phyloP scores from a whole-genome alignment of 1,140 invertebrate genomes.

The Heliothis subflexa region DNA sequence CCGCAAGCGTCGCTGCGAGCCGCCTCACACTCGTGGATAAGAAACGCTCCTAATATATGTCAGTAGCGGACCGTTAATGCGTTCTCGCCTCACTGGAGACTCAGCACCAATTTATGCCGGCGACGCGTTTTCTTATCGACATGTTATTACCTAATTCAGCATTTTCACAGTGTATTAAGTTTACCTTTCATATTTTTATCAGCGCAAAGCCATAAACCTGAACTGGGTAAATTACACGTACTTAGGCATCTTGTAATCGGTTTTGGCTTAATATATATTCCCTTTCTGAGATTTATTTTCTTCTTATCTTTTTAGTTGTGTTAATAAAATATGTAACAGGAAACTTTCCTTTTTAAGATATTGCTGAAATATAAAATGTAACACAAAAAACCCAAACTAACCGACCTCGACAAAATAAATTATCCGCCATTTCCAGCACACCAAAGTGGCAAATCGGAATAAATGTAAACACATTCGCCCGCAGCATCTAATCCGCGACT shows the following conservation, averaged over 20 bases:
- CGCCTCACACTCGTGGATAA: constrained; percentile 61
- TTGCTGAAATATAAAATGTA: not conserved
- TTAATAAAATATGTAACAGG: too few species aligned
- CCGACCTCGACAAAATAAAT: constrained; percentile 1
- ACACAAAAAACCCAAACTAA: not conserved
- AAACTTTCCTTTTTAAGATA: not conserved
- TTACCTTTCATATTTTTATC: constrained; percentile 47
- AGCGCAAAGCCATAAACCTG: constrained; percentile 17
- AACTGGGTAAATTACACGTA: constrained; percentile 33
- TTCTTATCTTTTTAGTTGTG: not conserved
- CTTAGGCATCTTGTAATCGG: not conserved
- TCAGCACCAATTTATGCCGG: constrained; percentile 73
- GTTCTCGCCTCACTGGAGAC: constrained; percentile 67
- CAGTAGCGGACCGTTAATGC: constrained; percentile 66
- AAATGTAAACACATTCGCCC: constrained; percentile 46
- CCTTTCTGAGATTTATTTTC: not conserved
- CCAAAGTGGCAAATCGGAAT: constrained; percentile 41
- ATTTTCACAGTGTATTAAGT: constrained; percentile 68
- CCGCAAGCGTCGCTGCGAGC: constrained; percentile 14
- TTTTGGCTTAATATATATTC: not conserved
- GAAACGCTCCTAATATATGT: constrained; percentile 62
- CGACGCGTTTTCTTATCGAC: constrained; percentile 74
- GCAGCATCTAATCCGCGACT: constrained; percentile 43
- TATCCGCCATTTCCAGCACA: constrained; percentile 17
- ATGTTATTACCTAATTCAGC: constrained; percentile 69